Base-by-base conservation (phyloP, 37 sponge, comb jelly and placozoan species). In the Trichoplax adhaerens region DNA sequence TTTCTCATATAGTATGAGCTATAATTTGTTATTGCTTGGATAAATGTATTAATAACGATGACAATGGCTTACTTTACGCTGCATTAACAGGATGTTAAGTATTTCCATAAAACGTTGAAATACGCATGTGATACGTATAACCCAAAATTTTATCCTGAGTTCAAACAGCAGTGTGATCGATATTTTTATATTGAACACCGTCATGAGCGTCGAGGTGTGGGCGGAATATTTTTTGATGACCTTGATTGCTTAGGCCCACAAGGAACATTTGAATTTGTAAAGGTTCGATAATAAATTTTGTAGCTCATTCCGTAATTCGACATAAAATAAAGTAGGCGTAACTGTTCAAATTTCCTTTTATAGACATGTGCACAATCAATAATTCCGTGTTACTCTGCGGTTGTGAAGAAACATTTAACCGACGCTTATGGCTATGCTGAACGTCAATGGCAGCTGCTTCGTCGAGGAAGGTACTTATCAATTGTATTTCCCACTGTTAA, bases 191-290 rank as follows among this genome's bases (percentile, higher is more conserved):
- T 95, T 46, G 76, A 74, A 4, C 91, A 90, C 82, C 55, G 96
- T 8, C 84, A 73, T 5, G 69, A 70, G 48, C 55, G 54, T 5
- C 50, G 77, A 4, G 92, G 92, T 5, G 60, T 91, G n/a, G 92
- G 96, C 1, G 96, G 96, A 48, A 95, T 95, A 56, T 95, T 95
- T 75, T 95, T 95, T 80, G 96, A 95, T 62, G 96, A 95, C 60
- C 56, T 95, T 53, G 91, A 95, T 55, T 67, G 73, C 48, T 84
- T 87, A 52, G 59, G 78, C 4, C 78, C 82, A 54, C 81, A 94
- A 49, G 73, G 67, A 2, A 84, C 74, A 52, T 86, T 87, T 57
- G 58, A 72, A 5, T 78, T 78, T 61, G 6, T 78, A 50, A 78
- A 78, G 58, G 69, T 67, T 67, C 29, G 29, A 29, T n/a, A 29